Conservation (phyloP, 2,888 invertebrate genomes). For the Eumerus sabulonum region DNA sequence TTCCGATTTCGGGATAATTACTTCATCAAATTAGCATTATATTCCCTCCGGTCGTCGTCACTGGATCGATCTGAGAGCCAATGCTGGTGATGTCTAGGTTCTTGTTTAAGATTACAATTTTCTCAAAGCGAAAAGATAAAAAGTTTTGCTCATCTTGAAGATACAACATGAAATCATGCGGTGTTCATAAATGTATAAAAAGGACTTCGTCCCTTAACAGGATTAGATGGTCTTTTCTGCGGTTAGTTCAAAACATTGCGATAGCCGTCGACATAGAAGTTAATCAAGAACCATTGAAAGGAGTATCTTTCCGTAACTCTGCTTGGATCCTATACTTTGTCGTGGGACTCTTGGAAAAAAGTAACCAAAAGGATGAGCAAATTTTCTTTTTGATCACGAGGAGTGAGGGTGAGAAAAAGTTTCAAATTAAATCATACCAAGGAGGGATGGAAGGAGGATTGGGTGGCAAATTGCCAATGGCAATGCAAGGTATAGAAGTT, state of each 20-base stretch:
- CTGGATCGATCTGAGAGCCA: slow-evolving; percentile 14
- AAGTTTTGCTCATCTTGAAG: slow-evolving; percentile 12
- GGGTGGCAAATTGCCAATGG: neutral
- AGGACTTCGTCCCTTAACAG: slow-evolving; percentile 40
- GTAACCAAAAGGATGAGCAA: neutral
- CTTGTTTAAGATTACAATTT: slow-evolving; percentile 46
- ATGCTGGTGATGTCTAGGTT: slow-evolving; percentile 8
- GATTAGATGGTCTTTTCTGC: slow-evolving; percentile 44
- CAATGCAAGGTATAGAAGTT: neutral
- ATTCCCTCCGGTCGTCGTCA: slow-evolving; percentile 46
- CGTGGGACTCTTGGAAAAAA: neutral
- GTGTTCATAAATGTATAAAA: slow-evolving; percentile 53
- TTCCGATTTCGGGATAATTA: slow-evolving; percentile 67
- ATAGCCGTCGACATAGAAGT: slow-evolving; percentile 23
- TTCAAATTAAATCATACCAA: neutral
- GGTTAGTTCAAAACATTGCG: slow-evolving; percentile 25
- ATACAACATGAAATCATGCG: slow-evolving; percentile 47
- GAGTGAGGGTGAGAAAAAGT: neutral
- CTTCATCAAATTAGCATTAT: slow-evolving; percentile 68
- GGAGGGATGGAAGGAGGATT: neutral
- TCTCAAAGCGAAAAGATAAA: slow-evolving; percentile 22
- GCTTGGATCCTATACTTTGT: neutral
- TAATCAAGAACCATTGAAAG: slow-evolving; percentile 40
- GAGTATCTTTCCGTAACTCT: slow-evolving; percentile 1
- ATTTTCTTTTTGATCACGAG: neutral